Evolutionary conservation across 2,797 vertebrate species (phyloP).

Genomic region (Lutra lutra): DNA sequence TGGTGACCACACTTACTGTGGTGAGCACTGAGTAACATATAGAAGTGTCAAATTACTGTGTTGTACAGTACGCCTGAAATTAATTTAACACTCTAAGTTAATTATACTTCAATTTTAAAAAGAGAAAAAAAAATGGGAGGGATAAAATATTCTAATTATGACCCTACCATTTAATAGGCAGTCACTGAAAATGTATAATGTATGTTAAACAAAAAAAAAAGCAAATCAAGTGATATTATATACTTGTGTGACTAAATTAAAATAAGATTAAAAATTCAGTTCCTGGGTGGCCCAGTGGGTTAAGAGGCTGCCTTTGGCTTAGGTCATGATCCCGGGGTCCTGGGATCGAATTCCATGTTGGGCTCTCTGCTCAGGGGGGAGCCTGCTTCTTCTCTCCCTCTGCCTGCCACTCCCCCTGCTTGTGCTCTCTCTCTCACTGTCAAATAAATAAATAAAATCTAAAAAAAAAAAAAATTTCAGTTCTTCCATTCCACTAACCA

Average conservation of each 20-base stretch:
- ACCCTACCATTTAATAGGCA: not conserved
- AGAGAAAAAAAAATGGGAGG: not conserved
- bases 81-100: not conserved
- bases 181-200: constrained; percentile 1
- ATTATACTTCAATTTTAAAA: not conserved
- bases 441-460: too few relatives aligned
- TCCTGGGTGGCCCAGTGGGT: not conserved
- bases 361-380: not conserved
- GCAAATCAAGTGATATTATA: not conserved
- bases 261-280: not conserved
- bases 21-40: not conserved
- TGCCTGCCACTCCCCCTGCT: too few relatives aligned
- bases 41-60: not conserved
- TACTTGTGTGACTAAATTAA: not conserved
- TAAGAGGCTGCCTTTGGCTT: not conserved
- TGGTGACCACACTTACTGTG: not conserved
- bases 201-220: constrained; percentile 40
- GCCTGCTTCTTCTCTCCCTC: not conserved
- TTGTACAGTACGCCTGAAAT: not conserved
- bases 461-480: not conserved
- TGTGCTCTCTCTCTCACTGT: not conserved
- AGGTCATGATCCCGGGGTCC: not conserved
- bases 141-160: constrained; percentile 11
- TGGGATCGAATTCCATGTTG: not conserved
- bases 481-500: not conserved